Evolutionary conservation across 2,797 vertebrate genomes (phyloP), one percentile per base, ranked within the genome.

Genomic region (Rachycentron canadum): DNA sequence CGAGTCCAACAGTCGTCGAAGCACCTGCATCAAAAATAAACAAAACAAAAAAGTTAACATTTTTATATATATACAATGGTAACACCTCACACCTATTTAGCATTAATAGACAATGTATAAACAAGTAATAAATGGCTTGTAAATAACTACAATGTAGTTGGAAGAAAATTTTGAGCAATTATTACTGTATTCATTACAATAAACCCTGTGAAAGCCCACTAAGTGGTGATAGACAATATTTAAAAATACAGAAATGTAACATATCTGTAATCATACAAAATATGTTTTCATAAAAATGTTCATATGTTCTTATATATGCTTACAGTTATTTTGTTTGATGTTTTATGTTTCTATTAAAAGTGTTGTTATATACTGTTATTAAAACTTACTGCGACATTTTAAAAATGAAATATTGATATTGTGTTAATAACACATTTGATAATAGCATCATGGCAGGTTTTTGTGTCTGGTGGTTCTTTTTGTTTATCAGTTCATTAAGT

Each of bases 1-100:
- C 0, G 95, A 95, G 68, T 95, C 95, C 63, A 96, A 81, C 78
- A 96, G 91, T 55, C 93, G 93, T 8, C 94, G 91, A 50, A 96
- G 90, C 43, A 93, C 89, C 94, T 94, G 78, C 23, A 77, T 23
- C 25, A 52, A 58, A 73, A 41, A 68, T 7, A 0, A 41, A 68
- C 5, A 0, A 32, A 30, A 69, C 21, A 58, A 45, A 58, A 21
- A 36, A 26, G 56, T 36, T 0, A 76, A 59, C 21, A 32, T 61
- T 40, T 59, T 12, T n/a, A n/a, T n/a, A n/a, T n/a, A n/a, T n/a
- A n/a, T 23, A 25, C 40, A 50, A 36, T 50, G 5, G 23, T 26
- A 26, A 55, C 7, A 30, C 6, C 36, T 36, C 13, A 28, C 16
- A 5, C 13, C 2, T 65, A 59, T 32, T 26, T 13, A 14, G 36